These are phyloP conservation scores for Limnephilus rhombicus DNA, from an alignment of 2,888 invertebrate species.

Conservation along the genomic window DNA sequence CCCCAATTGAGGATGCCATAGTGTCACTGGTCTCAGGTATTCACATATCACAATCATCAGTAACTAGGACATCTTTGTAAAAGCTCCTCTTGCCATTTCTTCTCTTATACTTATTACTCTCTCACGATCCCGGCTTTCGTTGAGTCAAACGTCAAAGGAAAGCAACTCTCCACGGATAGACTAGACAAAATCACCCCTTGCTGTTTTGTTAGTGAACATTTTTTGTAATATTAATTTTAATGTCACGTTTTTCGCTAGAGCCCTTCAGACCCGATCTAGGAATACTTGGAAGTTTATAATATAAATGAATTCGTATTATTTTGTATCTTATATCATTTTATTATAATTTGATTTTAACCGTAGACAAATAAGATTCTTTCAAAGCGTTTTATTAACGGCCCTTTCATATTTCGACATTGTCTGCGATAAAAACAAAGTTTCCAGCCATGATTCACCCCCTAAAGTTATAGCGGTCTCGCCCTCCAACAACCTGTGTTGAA, in stretches of 20 bases:
- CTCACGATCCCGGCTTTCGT: background rate
- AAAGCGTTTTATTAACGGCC: background rate
- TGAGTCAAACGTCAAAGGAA: background rate
- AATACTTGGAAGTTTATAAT: background rate
- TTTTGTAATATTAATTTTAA: background rate
- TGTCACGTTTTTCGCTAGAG: background rate
- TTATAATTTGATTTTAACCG: background rate
- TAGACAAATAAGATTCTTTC: background rate
- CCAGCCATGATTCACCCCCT: background rate
- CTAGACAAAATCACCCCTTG: too few species aligned
- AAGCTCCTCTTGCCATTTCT: background rate
- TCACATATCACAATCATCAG: background rate
- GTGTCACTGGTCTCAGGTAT: too few species aligned
- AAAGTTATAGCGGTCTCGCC: background rate
- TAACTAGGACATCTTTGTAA: background rate
- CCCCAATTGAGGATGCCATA: too few species aligned
- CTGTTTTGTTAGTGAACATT: background rate
- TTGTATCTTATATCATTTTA: background rate
- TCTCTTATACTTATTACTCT: background rate
- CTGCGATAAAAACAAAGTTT: background rate
- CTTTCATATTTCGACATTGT: background rate
- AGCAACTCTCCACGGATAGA: too few species aligned
- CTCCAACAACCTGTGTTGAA: background rate
- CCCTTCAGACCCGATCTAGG: background rate
- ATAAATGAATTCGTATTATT: background rate